These are phyloP conservation scores for Enteromius unitaeniatus DNA, from an alignment of 2,797 vertebrate species.

Conservation along the genomic window DNA sequence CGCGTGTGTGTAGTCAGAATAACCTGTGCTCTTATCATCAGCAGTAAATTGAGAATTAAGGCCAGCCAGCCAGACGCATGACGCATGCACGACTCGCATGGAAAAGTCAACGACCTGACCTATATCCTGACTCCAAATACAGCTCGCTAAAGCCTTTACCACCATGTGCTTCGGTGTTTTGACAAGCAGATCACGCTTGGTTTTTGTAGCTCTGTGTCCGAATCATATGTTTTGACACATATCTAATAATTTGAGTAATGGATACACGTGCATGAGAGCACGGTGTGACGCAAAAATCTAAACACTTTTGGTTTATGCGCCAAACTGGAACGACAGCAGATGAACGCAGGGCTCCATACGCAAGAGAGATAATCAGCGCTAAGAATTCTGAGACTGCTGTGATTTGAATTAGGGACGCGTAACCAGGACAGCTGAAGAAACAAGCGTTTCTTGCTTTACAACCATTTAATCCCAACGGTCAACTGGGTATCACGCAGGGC, in stretches of 20 bases:
- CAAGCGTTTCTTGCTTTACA: constrained; percentile 44
- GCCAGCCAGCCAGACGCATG: constrained; percentile 37
- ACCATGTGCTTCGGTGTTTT: constrained; percentile 4
- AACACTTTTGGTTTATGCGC: not conserved
- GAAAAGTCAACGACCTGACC: constrained; percentile 47
- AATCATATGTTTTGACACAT: not conserved
- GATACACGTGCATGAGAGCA: not conserved
- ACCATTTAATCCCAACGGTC: constrained; percentile 50
- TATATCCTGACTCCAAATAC: constrained; percentile 43
- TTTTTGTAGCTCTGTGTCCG: constrained; percentile 8
- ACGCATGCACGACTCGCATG: constrained; percentile 38
- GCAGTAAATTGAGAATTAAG: constrained; percentile 52
- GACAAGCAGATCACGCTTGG: not conserved
- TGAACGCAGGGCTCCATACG: not conserved
- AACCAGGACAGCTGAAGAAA: constrained; percentile 48
- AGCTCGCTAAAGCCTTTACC: constrained; percentile 9
- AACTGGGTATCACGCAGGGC: constrained; percentile 41
- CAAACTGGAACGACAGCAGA: not conserved
- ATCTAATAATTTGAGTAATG: not conserved
- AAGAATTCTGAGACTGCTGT: constrained; percentile 26
- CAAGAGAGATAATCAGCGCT: constrained; percentile 35
- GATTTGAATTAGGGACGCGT: constrained; percentile 49
- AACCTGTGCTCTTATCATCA: constrained; percentile 28
- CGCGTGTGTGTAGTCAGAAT: not conserved
- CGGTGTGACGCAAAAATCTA: not conserved